Evolutionary conservation across 1,140 invertebrate genomes (phyloP), one percentile per base, ranked within the genome.

Genomic region (Dinothrombium tinctorium): DNA sequence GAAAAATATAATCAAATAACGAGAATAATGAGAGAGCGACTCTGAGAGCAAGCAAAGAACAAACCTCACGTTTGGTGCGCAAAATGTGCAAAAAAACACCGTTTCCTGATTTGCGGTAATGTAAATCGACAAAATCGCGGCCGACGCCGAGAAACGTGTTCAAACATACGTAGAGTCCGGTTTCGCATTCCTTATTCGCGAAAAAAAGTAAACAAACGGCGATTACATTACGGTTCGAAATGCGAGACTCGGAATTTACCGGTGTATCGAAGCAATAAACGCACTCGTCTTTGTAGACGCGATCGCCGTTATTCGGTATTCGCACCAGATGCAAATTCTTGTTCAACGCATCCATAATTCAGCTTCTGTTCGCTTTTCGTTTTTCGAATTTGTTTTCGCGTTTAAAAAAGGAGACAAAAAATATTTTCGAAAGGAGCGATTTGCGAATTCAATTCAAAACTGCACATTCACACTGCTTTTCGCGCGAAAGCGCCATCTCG

Each of bases 221-320:
- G 23, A 4, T 14, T 35, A 43, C 14, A 40, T 22, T 44, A 3
- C 4, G 19, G 8, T 43, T 21, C 48, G 33, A 17, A 21, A 26
- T 17, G 28, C 5, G 28, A 15, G 9, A 8, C 6, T 4, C 52
- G 51, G 53, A 52, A 69, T 69, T 72, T 71, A 89, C 84, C 53
- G 87, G 84, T 55, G 77, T 83, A 59, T 96, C 86, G 64, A 89
- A 99, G 7, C 83, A 92, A 60, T 75, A 92, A 37, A 90, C 74
- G 66, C 90, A 98, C 65, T 99, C 89, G 61, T 98, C 90, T 64
- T 98, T 98, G 59, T 87, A 87, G n/a, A 92, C 59, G 29, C 76
- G 73, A 61, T 75, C 69, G 45, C 58, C 54, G 46, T 59, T 50
- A 24, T 58, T 56, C n/a, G 82, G 79, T 51, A 73, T 60, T 59